Base-by-base conservation (phyloP, 2,797 vertebrate species). In the Lateolabrax maculatus region DNA sequence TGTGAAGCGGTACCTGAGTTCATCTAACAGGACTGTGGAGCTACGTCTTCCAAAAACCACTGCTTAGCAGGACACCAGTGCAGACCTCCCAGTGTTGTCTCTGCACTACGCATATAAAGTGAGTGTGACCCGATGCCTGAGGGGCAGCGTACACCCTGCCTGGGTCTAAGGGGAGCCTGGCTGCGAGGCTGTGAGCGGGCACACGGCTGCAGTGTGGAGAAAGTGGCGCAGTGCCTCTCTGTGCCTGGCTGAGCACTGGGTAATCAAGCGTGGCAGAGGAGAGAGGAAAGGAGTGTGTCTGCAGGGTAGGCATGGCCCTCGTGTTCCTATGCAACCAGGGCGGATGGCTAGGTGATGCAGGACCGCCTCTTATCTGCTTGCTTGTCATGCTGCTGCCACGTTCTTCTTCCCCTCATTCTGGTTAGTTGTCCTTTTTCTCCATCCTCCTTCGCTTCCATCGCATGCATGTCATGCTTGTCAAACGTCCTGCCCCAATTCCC, bases 181-280 rank as follows among this genome's bases (percentile, higher is more conserved):
- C 82, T 90, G 78, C 44, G 60, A 73, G 79, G 73, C 83, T 86
- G 83, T 76, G 78, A 92, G 90, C 62, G 83, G 92, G 89, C 89
- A 77, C 84, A 83, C 56, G 76, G 81, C 88, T 89, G 86, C 73
- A 70, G 90, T 82, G 87, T 83, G 84, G 92, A 91, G 91, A 94
- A 91, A 93, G 93, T 92, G 90, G 91, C 91, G 93, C 92, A 90
- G 90, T 91, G 89, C 86, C 89, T 93, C 87, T 88, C 85, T 88
- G 90, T 94, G 94, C 94, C 92, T 95, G 93, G 92, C 87, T 95
- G 94, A 93, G 86, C 93, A 92, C 84, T 86, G 93, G 82, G 87
- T 95, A 95, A 95, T 95, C 95, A 94, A 95, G 94, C 91, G 71
- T 94, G 91, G 90, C 87, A 87, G 90, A 94, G 83, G 85, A 93